A percentile compares a stretch with the other conserved stretches of the same genome.
phyloP scores from a whole-genome alignment of 2,888 invertebrate species.

The Emesis castigata region DNA sequence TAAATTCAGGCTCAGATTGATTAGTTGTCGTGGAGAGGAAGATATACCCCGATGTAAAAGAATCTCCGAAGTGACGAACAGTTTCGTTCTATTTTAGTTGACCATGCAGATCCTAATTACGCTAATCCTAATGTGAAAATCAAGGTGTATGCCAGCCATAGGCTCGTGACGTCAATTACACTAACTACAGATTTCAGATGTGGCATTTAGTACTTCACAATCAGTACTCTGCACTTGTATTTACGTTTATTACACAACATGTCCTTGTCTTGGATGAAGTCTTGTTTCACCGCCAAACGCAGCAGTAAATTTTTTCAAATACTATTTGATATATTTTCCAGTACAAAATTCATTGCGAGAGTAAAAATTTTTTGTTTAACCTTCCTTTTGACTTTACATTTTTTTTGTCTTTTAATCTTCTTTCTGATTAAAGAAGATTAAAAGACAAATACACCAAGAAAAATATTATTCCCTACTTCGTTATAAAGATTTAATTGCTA shows the following conservation, averaged over 20 bases:
- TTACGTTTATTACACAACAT: background rate
- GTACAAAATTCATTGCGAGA: no score
- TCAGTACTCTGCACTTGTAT: background rate
- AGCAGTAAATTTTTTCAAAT: background rate
- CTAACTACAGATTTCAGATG: constrained; percentile 26
- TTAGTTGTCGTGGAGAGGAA: background rate
- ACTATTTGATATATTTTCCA: no score
- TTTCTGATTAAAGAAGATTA: no score
- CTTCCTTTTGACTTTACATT: no score
- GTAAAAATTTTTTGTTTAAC: no score
- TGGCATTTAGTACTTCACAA: constrained; percentile 15
- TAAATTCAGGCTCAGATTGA: background rate
- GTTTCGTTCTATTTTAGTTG: background rate
- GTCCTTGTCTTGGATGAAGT: constrained; percentile 12
- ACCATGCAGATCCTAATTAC: constrained; percentile 25
- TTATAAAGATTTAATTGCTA: no score
- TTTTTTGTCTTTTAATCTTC: no score
- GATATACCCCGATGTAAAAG: background rate
- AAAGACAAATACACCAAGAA: no score
- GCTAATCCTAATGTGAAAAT: constrained; percentile 43
- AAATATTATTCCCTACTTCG: no score
- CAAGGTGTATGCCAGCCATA: constrained; percentile 6
- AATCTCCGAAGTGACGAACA: background rate
- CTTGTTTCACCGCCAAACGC: background rate
- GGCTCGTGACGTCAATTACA: constrained; percentile 36